phyloP scores from a whole-genome alignment of 2,113 vertebrate species.

The Osmerus eperlanus region DNA sequence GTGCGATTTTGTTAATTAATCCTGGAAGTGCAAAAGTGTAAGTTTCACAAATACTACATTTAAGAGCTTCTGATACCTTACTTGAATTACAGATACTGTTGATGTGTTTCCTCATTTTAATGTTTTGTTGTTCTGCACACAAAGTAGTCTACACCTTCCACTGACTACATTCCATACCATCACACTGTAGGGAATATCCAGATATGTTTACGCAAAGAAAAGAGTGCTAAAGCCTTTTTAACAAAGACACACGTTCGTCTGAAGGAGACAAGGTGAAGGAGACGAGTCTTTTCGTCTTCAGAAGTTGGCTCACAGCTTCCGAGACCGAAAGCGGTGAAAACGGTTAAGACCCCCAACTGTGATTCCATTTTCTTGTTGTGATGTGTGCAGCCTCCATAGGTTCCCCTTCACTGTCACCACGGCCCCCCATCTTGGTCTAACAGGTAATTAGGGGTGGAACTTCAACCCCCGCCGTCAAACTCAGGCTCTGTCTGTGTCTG shows the following conservation, averaged over 20 bases:
- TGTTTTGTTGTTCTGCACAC: not conserved
- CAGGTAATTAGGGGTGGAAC: conserved; percentile 30
- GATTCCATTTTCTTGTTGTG: conserved; percentile 34
- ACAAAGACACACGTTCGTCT: too few relatives aligned
- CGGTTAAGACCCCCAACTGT: conserved; percentile 25
- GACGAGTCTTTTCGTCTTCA: too few relatives aligned
- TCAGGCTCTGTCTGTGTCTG: conserved; percentile 12
- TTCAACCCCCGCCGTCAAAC: conserved; percentile 20
- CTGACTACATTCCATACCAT: too few relatives aligned
- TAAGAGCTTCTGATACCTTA: not conserved
- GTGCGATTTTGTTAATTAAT: not conserved
- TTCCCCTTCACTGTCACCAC: conserved; percentile 27
- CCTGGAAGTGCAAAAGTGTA: not conserved
- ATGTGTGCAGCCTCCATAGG: conserved; percentile 25
- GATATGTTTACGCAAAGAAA: too few relatives aligned
- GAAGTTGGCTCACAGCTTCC: too few relatives aligned
- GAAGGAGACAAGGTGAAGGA: too few relatives aligned
- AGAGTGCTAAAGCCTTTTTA: too few relatives aligned
- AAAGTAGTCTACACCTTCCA: too few relatives aligned
- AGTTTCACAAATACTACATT: not conserved
- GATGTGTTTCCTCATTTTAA: not conserved
- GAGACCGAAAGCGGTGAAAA: conserved; percentile 11
- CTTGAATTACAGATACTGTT: not conserved
- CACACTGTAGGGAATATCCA: too few relatives aligned
- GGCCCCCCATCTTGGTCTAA: conserved; percentile 33